Evolutionary conservation across 2,113 vertebrate species (phyloP), one percentile per base, ranked within the genome.

Genomic region (Azemiops feae): DNA sequence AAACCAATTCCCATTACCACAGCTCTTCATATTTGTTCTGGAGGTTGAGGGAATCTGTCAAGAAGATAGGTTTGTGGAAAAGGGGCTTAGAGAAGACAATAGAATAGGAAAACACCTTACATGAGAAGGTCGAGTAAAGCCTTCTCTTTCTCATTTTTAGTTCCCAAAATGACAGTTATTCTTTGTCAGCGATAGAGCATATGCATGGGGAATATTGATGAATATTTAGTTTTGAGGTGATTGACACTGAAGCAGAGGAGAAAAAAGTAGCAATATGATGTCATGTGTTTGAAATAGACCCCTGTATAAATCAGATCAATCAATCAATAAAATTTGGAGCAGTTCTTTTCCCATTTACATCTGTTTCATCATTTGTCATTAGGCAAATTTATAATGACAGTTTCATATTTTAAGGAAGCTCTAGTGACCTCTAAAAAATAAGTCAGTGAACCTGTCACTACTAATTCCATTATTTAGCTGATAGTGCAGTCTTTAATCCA

Each of bases 401-500:
- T 94, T 96, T 92, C 96, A 91, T 94, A 86, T 96, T 97, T 97
- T 96, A 95, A 95, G 94, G 96, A 97, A 97, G 95, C 96, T 96
- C 94, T 91, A 6, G 87, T 97, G 97, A 97, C 96, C 96, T 94
- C 94, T 96, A 96, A 97, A 96, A 98, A 95, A 97, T 97, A 97
- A 96, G 97, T 97, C 95, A 96, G 89, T 97, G 96, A 97, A 97
- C 96, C 89, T 97, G 97, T 98, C 97, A 98, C 95, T 95, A 97
- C 97, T 97, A 96, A 98, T 98, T 98, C 97, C 92, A 92, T 96
- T 96, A 96, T 97, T 91, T 25, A 97, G 96, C 97, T 97, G 97
- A 96, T 95, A 97, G 95, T 95, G 93, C 64, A 64, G 88, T 96
- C 94, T 97, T 97, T 97, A 97, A 98, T 97, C 94, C 96, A 97